Evolutionary conservation across 92 coral and sea anemone species (phyloP).

Genomic region (Porites cylindrica): DNA sequence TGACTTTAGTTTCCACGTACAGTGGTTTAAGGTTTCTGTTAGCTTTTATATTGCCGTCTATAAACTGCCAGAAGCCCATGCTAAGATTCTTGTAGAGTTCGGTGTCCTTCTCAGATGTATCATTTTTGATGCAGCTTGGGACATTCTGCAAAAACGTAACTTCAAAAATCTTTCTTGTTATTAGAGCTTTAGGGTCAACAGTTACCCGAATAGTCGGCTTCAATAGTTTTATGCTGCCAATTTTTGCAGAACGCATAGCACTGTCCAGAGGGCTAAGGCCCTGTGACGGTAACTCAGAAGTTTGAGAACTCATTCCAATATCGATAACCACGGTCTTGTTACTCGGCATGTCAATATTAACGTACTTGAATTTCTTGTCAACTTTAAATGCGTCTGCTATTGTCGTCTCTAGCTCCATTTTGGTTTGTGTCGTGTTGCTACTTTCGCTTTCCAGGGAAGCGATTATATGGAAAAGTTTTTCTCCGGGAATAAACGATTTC

Average conservation of each 20-base stretch:
- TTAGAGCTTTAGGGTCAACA: constrained; percentile 19
- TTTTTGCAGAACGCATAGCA: constrained; percentile 5
- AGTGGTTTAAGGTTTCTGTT: not conserved
- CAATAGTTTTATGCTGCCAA: constrained; percentile 25
- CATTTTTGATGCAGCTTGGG: not conserved
- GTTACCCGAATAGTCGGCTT: not conserved
- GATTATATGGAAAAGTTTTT: not conserved
- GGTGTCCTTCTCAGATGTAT: not conserved
- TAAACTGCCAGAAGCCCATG: constrained; percentile 1
- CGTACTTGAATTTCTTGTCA: constrained; percentile 3
- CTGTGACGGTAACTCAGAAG: constrained; percentile 13
- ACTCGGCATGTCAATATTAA: not conserved
- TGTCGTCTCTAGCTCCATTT: not conserved
- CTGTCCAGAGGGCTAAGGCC: constrained; percentile 35
- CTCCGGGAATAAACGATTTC: constrained; percentile 38
- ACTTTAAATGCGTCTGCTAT: constrained; percentile 9
- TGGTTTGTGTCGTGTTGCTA: not conserved
- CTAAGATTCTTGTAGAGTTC: constrained; percentile 1
- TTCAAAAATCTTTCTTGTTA: constrained; percentile 39
- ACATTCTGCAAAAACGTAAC: constrained; percentile 8
- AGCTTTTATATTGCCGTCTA: not conserved
- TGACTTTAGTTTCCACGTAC: constrained; percentile 18
- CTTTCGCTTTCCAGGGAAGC: not conserved
- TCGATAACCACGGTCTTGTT: constrained; percentile 19
- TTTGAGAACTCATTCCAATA: constrained; percentile 44